phyloP scores from a whole-genome alignment of 2,797 vertebrate species.

The Poliocrania exsul region DNA sequence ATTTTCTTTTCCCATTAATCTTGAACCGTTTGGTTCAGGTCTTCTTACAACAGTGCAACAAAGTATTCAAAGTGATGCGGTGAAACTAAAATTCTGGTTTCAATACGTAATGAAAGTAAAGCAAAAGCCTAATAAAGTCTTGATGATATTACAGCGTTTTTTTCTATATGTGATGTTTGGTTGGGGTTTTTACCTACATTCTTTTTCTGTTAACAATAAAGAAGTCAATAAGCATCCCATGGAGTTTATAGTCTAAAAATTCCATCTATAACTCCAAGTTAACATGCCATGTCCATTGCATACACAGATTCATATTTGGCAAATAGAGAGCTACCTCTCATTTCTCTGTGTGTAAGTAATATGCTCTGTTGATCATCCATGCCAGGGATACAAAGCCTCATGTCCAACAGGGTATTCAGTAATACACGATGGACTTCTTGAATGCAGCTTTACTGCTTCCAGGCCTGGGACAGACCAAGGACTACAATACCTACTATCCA shows the following conservation, averaged over 20 bases:
- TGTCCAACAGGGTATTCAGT: not conserved
- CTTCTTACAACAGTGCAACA: not conserved
- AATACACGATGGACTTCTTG: not conserved
- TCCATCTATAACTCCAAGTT: not conserved
- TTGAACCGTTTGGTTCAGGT: not conserved
- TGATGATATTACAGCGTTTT: not conserved
- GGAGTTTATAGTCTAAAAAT: not conserved
- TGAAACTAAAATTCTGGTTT: not conserved
- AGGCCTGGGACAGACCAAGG: not conserved
- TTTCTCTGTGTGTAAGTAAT: not conserved
- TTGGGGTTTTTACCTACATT: not conserved
- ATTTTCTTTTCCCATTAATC: not conserved
- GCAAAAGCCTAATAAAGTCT: not conserved
- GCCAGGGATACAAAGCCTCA: not conserved
- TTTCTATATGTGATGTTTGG: not conserved
- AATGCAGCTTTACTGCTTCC: not conserved
- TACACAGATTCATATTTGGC: not conserved
- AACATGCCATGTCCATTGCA: not conserved
- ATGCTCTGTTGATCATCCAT: not conserved
- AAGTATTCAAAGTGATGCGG: not conserved
- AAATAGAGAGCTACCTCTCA: not conserved
- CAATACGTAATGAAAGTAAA: not conserved
- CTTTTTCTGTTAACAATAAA: not conserved
- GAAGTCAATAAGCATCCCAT: not conserved
- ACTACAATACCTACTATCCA: not conserved